phyloP scores from a whole-genome alignment of 2,888 invertebrate species.

The Eupithecia exiguata region DNA sequence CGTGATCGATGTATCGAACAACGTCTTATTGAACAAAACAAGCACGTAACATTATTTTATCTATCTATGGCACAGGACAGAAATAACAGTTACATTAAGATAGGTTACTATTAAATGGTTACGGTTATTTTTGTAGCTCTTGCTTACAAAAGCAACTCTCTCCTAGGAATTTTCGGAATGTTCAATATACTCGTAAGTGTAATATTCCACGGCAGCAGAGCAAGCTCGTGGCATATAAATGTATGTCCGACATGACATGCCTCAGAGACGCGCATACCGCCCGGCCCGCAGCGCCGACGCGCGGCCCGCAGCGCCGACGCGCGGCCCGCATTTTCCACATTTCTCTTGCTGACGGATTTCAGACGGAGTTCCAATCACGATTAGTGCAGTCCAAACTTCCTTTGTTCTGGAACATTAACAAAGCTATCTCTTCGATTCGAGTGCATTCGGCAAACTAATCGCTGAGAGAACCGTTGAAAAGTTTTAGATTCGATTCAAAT shows the following conservation, averaged over 20 bases:
- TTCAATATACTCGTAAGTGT: too few species aligned
- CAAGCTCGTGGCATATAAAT: too few species aligned
- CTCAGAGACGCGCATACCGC: neutral
- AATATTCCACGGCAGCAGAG: too few species aligned
- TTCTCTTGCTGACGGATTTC: neutral
- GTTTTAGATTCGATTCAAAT: neutral
- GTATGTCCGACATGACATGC: too few species aligned
- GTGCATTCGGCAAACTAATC: too few species aligned
- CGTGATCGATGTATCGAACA: too few species aligned
- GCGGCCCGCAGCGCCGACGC: neutral
- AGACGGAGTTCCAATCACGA: constrained; percentile 4
- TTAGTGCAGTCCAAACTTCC: neutral
- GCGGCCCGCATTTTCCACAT: neutral
- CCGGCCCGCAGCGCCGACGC: too few species aligned
- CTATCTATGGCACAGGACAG: neutral
- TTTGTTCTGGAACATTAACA: constrained; percentile 2
- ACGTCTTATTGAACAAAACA: constrained; percentile 2
- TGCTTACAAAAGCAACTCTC: neutral
- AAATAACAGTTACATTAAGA: neutral
- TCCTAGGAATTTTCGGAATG: neutral
- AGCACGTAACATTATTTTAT: neutral
- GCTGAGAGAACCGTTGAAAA: neutral
- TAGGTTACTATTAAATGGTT: neutral
- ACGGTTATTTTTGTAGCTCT: neutral
- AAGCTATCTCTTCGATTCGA: neutral